Conservation (phyloP, 1,140 invertebrate species). For the Atta cephalotes region DNA sequence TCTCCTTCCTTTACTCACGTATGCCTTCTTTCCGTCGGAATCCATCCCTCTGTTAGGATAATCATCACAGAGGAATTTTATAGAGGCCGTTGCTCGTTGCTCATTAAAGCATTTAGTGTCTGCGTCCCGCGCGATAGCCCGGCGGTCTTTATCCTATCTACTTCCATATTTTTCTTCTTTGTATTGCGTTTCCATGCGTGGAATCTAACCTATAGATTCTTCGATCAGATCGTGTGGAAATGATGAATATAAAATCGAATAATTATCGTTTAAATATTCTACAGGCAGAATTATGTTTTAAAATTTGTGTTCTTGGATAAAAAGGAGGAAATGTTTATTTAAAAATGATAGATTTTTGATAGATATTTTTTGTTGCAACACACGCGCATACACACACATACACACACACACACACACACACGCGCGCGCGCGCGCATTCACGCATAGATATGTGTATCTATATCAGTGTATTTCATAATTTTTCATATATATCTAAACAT, state of each 20-base stretch:
- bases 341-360: too few relatives aligned
- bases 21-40: constrained; percentile 10
- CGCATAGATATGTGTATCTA: too few relatives aligned
- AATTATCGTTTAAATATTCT: not conserved
- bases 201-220: not conserved
- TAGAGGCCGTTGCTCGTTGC: constrained; percentile 62
- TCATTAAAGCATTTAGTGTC: constrained; percentile 74
- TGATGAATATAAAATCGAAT: not conserved
- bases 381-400: too few relatives aligned
- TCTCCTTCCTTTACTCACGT: not conserved
- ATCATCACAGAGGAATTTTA: constrained; percentile 70
- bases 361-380: too few relatives aligned
- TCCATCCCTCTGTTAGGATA: constrained; percentile 30
- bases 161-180: not conserved
- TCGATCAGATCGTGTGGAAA: constrained; percentile 2
- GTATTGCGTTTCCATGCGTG: not conserved
- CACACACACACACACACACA: too few relatives aligned
- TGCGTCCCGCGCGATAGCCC: constrained; percentile 27
- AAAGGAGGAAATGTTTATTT: too few relatives aligned
- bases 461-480: too few relatives aligned
- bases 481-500: too few relatives aligned
- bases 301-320: too few relatives aligned
- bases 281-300: too few relatives aligned
- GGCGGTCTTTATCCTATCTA: constrained; percentile 7
- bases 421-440: too few relatives aligned